Evolutionary conservation across 2,113 vertebrate genomes (phyloP).

Genomic region (Galbula dea): DNA sequence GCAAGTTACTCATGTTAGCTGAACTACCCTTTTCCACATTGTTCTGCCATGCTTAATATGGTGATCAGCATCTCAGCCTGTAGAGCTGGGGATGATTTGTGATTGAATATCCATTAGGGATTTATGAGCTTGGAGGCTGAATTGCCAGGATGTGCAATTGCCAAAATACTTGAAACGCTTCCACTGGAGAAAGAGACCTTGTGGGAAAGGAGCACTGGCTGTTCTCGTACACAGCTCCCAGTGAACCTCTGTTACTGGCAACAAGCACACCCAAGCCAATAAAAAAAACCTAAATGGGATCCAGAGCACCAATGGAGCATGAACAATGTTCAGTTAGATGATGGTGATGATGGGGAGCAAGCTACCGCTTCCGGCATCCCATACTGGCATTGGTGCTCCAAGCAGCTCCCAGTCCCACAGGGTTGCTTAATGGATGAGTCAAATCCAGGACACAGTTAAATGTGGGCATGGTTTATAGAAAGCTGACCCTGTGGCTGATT

Average conservation of each 20-base stretch:
- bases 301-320: neutral
- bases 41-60: constrained; percentile 21
- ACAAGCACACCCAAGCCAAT: neutral
- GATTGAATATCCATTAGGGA: constrained; percentile 46
- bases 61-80: neutral
- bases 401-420: neutral
- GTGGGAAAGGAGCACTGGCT: constrained; percentile 44
- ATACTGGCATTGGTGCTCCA: neutral
- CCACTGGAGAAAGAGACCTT: constrained; percentile 31
- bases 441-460: neutral
- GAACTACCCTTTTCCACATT: constrained; percentile 9
- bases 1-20: constrained; percentile 7
- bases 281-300: neutral
- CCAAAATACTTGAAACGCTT: constrained; percentile 51
- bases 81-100: neutral
- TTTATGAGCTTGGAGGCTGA: neutral
- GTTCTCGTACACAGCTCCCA: neutral
- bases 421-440: neutral
- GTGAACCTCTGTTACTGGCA: constrained; percentile 6
- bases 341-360: neutral
- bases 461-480: neutral
- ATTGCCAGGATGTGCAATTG: neutral
- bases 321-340: neutral
- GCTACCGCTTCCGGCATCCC: fast-evolving
- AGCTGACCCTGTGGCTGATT: fast-evolving